A percentile compares a stretch with the other conserved stretches of the same genome.
phyloP scores from a whole-genome alignment of 2,888 invertebrate species.

The Ischnus inquisitorius region DNA sequence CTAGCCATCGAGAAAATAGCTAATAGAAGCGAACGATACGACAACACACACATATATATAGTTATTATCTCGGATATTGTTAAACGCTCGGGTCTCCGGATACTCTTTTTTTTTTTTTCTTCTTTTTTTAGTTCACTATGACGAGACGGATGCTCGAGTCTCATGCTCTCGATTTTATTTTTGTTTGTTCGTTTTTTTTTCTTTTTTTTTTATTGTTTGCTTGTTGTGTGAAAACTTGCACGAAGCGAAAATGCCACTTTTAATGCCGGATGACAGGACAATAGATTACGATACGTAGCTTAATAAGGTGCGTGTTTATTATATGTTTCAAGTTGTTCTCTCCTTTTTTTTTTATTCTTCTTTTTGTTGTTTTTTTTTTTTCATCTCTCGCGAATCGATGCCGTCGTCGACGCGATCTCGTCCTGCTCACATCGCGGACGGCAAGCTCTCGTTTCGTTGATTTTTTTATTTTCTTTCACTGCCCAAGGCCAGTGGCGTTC shows the following conservation, averaged over 20 bases:
- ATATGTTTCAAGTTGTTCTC: slow-evolving; percentile 48
- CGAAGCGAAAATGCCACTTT: slow-evolving; percentile 4
- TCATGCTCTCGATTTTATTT: slow-evolving; percentile 49
- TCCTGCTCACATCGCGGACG: slow-evolving; percentile 22
- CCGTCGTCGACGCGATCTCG: slow-evolving; percentile 25
- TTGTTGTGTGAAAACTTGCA: slow-evolving; percentile 6
- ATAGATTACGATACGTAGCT: slow-evolving; percentile 29
- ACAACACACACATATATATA: slow-evolving; percentile 20
- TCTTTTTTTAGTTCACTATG: slow-evolving; percentile 25
- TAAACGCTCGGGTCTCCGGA: slow-evolving; percentile 4
- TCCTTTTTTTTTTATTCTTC: slow-evolving; percentile 4
- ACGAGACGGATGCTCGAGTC: slow-evolving; percentile 50
- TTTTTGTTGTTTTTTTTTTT: slow-evolving; percentile 1
- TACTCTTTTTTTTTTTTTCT: background rate
- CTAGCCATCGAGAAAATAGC: slow-evolving; percentile 21
- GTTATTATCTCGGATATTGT: slow-evolving; percentile 25
- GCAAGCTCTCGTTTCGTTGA: slow-evolving; percentile 10
- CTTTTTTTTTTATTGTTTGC: background rate
- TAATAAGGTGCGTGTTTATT: slow-evolving; percentile 49
- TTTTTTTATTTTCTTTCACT: slow-evolving; percentile 31
- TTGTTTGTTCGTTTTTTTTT: background rate
- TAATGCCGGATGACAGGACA: slow-evolving; percentile 20
- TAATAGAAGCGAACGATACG: slow-evolving; percentile 6
- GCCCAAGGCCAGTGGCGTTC: slow-evolving; percentile 16
- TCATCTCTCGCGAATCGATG: slow-evolving; percentile 1